phyloP scores from a whole-genome alignment of 1,140 invertebrate species.

The Sycophila sp. region DNA sequence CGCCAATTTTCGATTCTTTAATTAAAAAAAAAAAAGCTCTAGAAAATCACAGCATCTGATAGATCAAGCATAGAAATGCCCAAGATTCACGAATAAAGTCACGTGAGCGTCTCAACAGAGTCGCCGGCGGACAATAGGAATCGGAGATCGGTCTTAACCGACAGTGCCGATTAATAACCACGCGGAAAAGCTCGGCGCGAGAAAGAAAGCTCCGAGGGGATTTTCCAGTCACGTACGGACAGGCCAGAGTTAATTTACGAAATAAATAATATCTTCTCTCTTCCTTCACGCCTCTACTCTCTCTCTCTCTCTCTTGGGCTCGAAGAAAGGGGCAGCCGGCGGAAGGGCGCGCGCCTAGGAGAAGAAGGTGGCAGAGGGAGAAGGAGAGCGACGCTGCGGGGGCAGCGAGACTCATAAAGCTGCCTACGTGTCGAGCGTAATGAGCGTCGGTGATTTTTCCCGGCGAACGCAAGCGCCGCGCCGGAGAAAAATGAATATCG shows the following conservation, averaged over 20 bases:
- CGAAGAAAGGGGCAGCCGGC: neutral
- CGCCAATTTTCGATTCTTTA: too few relatives aligned
- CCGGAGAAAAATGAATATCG: constrained; percentile 59
- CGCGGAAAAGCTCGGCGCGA: constrained; percentile 2
- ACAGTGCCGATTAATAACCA: constrained; percentile 58
- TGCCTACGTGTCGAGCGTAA: constrained; percentile 68
- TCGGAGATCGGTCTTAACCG: constrained; percentile 48
- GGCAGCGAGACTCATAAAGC: constrained; percentile 59
- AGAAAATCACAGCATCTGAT: too few relatives aligned
- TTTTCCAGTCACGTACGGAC: constrained; percentile 60
- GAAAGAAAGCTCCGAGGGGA: constrained; percentile 53
- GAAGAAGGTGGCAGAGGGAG: constrained; percentile 22
- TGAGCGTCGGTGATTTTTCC: constrained; percentile 66
- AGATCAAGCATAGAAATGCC: constrained; percentile 6
- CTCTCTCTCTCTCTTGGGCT: constrained; percentile 7
- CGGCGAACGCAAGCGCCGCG: constrained; percentile 39
- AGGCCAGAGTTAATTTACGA: constrained; percentile 65
- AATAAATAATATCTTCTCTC: constrained; percentile 67
- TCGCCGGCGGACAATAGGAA: constrained; percentile 26
- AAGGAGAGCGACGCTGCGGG: constrained; percentile 16
- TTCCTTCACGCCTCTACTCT: constrained; percentile 44
- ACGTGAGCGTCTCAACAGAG: neutral
- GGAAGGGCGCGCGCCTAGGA: neutral
- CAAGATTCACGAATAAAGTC: constrained; percentile 17
- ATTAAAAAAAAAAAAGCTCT: too few relatives aligned